Evolutionary conservation across 2,113 vertebrate genomes (phyloP).

Genomic region (Tautogolabrus adspersus): DNA sequence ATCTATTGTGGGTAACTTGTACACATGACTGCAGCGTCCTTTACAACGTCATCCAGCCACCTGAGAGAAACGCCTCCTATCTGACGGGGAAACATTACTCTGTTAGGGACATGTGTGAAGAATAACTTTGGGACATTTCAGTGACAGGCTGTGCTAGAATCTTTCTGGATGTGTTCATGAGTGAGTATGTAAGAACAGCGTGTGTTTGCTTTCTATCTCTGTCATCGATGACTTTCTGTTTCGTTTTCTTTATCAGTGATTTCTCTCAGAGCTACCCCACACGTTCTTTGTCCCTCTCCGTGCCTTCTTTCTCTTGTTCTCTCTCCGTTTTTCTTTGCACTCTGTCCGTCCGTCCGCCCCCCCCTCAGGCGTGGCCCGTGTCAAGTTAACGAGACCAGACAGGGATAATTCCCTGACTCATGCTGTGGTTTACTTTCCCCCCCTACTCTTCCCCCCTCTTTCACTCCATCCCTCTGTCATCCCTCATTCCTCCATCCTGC

Average conservation of each 20-base stretch:
- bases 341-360: slow-evolving; percentile 26
- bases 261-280: background rate
- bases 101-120: too few species aligned
- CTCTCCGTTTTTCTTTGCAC: slow-evolving; percentile 9
- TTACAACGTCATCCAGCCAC: too few species aligned
- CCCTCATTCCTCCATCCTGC: slow-evolving; percentile 55
- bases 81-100: too few species aligned
- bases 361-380: slow-evolving; percentile 64
- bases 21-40: too few species aligned
- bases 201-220: background rate
- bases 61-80: too few species aligned
- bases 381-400: slow-evolving; percentile 73
- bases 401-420: slow-evolving; percentile 78
- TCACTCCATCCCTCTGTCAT: slow-evolving; percentile 58
- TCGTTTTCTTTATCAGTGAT: background rate
- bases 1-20: too few species aligned
- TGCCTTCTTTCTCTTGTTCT: slow-evolving; percentile 24
- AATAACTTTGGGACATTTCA: too few species aligned
- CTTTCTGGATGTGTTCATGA: too few species aligned
- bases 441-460: slow-evolving; percentile 47
- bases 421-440: slow-evolving; percentile 70
- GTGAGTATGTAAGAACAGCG: too few species aligned
- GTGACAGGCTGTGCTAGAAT: too few species aligned
- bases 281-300: background rate
- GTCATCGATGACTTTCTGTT: background rate